Evolutionary conservation across 2,113 vertebrate genomes (phyloP).

Genomic region (Oceanites oceanicus): DNA sequence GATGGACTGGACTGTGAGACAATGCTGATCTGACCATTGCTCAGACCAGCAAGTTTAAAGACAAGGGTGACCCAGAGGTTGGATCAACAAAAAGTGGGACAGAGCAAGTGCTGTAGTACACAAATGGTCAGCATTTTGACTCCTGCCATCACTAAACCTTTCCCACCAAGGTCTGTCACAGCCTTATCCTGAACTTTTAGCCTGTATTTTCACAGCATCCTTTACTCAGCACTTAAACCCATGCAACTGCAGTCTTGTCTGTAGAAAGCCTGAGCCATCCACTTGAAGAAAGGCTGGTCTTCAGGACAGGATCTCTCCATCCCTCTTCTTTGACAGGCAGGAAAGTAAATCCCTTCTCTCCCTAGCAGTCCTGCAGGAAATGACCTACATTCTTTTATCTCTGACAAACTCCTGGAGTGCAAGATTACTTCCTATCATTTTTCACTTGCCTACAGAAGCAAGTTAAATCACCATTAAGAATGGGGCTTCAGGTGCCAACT

Average conservation of each 20-base stretch:
- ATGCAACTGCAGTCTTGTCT: too few relatives aligned
- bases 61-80: neutral
- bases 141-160: neutral
- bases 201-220: neutral
- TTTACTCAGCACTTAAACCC: neutral
- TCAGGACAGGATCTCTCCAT: neutral
- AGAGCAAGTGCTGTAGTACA: neutral
- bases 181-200: neutral
- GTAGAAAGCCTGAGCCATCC: neutral
- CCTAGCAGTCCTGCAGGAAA: neutral
- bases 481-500: neutral
- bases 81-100: neutral
- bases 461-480: neutral
- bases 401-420: neutral
- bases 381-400: slow-evolving; percentile 20
- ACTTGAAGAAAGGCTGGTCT: neutral
- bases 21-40: neutral
- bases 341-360: neutral
- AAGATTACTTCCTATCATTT: neutral
- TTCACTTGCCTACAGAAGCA: neutral
- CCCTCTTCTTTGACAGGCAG: neutral
- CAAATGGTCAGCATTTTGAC: fast-evolving
- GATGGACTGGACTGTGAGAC: neutral
- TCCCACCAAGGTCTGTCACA: neutral
- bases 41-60: neutral